phyloP scores from a whole-genome alignment of 2,888 invertebrate genomes.

The Spatulosminthurus flaviceps region DNA sequence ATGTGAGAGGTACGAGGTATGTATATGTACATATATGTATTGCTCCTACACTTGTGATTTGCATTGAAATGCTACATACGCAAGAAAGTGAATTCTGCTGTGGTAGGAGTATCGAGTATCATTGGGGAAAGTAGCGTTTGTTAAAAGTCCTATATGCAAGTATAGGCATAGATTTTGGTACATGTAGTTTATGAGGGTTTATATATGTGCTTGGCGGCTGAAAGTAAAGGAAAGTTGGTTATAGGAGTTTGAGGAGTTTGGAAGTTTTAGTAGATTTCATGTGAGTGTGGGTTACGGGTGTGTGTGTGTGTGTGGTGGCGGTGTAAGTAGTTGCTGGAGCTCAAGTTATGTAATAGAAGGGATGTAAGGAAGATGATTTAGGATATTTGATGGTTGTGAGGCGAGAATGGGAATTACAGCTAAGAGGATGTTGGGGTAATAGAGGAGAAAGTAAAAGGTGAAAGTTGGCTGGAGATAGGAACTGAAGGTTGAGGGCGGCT shows the following conservation, averaged over 20 bases:
- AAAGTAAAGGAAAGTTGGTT: conserved; percentile 4
- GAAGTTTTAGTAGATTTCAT: background rate
- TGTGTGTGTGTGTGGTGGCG: conserved; percentile 27
- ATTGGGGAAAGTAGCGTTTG: too few species aligned
- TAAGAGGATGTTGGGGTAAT: conserved; percentile 22
- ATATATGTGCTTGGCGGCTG: background rate
- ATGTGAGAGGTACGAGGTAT: too few species aligned
- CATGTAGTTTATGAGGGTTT: too few species aligned
- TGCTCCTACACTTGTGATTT: background rate
- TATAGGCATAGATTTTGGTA: too few species aligned
- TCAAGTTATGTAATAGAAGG: background rate
- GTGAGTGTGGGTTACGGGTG: conserved; percentile 1
- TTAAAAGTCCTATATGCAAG: too few species aligned
- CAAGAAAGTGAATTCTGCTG: too few species aligned
- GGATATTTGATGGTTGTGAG: conserved; percentile 9
- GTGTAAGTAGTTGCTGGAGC: conserved; percentile 4
- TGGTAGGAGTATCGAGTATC: too few species aligned
- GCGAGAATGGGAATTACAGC: conserved; percentile 35
- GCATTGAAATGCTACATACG: background rate
- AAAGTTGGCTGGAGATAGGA: conserved; percentile 16
- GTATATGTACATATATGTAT: too few species aligned
- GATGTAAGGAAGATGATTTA: conserved; percentile 9
- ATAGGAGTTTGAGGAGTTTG: background rate
- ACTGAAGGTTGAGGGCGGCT: conserved; percentile 6
- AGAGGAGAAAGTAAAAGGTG: conserved; percentile 31